Base-by-base conservation (phyloP, 2,888 invertebrate species). In the Chydorus sphaericus region DNA sequence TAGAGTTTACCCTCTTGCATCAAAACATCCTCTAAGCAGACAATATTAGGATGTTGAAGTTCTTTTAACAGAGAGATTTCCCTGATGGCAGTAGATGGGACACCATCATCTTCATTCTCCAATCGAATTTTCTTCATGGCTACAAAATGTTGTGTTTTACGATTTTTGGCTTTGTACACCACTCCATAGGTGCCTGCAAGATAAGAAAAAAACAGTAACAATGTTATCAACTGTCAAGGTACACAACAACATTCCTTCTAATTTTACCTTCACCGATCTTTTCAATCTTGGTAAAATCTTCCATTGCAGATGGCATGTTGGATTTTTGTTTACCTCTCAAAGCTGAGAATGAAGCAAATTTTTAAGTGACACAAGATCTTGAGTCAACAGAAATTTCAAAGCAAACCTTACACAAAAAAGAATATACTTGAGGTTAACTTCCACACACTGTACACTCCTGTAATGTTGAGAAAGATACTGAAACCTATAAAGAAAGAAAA, bases 111-210 rank as follows among this genome's bases (percentile, higher is more conserved):
- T 67, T 96, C 93, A 59, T 85, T 85, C 69, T 96, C 96, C 64
- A 97, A 74, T 38, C 94, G 80, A 63, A 93, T 97, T 76, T 96
- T 96, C 71, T 98, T 98, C 82, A 98, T 83, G 6, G 98, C 98
- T 30, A 96, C 94, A 69, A 83, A 83, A 72, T 82, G 82, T 2
- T 82, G 91, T 23, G 89, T 89, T 63, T 83, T 77, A 73, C 83
- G 87, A 67, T 94, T 85, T 66, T 83, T 82, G 0, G 91, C 97
- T 73, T 94, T 96, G 70, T 94, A 98, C 11, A 98, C 98, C 37
- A 92, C 93, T 62, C 98, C 98, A 71, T 98, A 98, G 10, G 97
- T 98, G 56, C 93, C 78, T 78, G 57, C 5, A 20, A 26, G 26
- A 44, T 33, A 55, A 55, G 48, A 28, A 37, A 39, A 44, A n/a